Percentiles rank a stretch among this genome's conserved stretches.
phyloP scores from a whole-genome alignment of 2,888 invertebrate genomes.

The Pediacus dermestoides region DNA sequence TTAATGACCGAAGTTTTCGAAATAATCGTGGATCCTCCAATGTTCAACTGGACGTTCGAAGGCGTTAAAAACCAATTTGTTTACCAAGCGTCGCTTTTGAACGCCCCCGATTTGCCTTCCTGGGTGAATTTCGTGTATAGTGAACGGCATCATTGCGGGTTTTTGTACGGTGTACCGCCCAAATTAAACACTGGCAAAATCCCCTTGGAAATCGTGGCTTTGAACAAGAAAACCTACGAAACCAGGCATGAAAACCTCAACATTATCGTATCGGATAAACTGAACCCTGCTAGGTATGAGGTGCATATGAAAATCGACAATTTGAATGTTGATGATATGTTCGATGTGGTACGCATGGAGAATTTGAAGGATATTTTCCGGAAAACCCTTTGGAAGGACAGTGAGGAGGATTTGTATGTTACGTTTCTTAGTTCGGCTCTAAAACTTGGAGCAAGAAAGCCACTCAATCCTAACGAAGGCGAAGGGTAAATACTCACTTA shows the following conservation, averaged over 20 bases:
- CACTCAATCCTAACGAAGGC: conserved; percentile 76
- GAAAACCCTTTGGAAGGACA: conserved; percentile 74
- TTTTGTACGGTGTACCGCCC: conserved; percentile 82
- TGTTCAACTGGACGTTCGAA: conserved; percentile 78
- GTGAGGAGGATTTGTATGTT: conserved; percentile 70
- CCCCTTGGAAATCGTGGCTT: conserved; percentile 70
- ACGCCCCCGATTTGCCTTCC: conserved; percentile 78
- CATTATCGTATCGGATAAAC: conserved; percentile 63
- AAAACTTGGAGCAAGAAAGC: conserved; percentile 78
- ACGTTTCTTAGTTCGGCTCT: conserved; percentile 83
- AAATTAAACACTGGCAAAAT: conserved; percentile 53
- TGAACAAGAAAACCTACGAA: conserved; percentile 75
- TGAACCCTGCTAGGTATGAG: conserved; percentile 67
- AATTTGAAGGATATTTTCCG: conserved; percentile 74
- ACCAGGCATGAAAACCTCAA: conserved; percentile 53
- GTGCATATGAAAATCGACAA: conserved; percentile 87
- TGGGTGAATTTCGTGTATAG: conserved; percentile 86
- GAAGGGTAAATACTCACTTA: conserved; percentile 65
- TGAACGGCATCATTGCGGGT: conserved; percentile 71
- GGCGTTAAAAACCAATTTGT: conserved; percentile 61
- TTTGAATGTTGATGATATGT: conserved; percentile 82
- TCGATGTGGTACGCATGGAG: conserved; percentile 68
- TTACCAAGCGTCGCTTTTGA: conserved; percentile 70
- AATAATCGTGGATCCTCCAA: conserved; percentile 69
- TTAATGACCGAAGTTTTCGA: conserved; percentile 74